phyloP scores from a whole-genome alignment of 2,888 invertebrate genomes.

The Melinaea marsaeus region DNA sequence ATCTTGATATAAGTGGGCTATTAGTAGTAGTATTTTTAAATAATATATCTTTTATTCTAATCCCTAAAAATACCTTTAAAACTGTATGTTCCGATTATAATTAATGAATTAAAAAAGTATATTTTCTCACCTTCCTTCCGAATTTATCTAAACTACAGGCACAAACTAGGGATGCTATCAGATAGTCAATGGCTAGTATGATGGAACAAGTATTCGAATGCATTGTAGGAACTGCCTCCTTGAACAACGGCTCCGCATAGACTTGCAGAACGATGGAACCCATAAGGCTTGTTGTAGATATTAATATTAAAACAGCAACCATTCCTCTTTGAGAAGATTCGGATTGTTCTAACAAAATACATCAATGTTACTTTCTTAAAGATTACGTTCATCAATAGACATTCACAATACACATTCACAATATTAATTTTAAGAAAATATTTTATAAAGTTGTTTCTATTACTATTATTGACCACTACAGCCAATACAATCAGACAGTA shows the following conservation, averaged over 20 bases:
- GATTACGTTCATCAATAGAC: neutral
- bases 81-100: too few relatives aligned
- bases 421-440: too few relatives aligned
- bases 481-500: too few relatives aligned
- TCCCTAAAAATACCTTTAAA: neutral
- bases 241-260: conserved; percentile 64
- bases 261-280: conserved; percentile 63
- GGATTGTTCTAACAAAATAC: conserved; percentile 44
- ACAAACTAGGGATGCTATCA: conserved; percentile 52
- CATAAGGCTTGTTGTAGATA: conserved; percentile 56
- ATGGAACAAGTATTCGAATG: conserved; percentile 61
- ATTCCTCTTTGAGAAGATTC: conserved; percentile 55
- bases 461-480: too few relatives aligned
- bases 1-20: too few relatives aligned
- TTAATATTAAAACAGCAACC: conserved; percentile 44
- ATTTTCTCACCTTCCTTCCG: conserved; percentile 58
- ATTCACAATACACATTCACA: too few relatives aligned
- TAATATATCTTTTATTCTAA: too few relatives aligned
- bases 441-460: too few relatives aligned
- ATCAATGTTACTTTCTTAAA: neutral
- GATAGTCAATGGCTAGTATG: conserved; percentile 53
- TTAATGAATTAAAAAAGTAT: neutral
- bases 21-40: too few relatives aligned
- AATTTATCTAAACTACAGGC: conserved; percentile 50
- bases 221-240: conserved; percentile 61